Conservation (phyloP, 2,888 invertebrate species). For the Brachylomia viminalis region DNA sequence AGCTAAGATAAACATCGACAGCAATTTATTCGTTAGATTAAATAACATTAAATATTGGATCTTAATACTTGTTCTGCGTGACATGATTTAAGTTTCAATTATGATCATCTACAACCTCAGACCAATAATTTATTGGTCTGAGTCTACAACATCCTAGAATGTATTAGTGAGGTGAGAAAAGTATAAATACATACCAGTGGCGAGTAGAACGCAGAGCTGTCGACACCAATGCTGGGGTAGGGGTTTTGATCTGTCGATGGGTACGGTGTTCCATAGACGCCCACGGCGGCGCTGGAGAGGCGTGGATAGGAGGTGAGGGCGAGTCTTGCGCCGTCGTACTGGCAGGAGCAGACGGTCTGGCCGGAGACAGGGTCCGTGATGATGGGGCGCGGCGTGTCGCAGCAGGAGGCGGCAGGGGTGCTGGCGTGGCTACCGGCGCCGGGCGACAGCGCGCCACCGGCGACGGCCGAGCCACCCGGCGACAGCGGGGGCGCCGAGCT, state of each 20-base stretch:
- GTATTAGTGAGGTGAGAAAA: constrained; percentile 10
- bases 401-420: constrained; percentile 92
- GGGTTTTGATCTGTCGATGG: constrained; percentile 98
- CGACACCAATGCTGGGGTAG: constrained; percentile 97
- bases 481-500: constrained; percentile 94
- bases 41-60: constrained; percentile 58
- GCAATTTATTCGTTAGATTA: constrained; percentile 57
- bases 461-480: constrained; percentile 93
- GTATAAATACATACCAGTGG: constrained; percentile 97
- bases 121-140: no score
- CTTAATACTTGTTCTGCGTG: constrained; percentile 39
- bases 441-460: constrained; percentile 90
- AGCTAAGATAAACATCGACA: constrained; percentile 59
- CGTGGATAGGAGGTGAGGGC: constrained; percentile 95
- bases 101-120: constrained; percentile 26
- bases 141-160: no score
- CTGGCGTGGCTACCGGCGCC: constrained; percentile 90
- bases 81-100: constrained; percentile 45
- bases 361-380: constrained; percentile 98
- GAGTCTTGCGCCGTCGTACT: constrained; percentile 96
- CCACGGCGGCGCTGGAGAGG: constrained; percentile 94
- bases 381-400: constrained; percentile 97
- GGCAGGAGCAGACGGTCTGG: constrained; percentile 98
- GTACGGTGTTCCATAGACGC: constrained; percentile 96
- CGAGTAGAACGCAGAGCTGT: constrained; percentile 98